Evolutionary conservation across 1,140 invertebrate genomes (phyloP), one percentile per base, ranked within the genome.

Genomic region (Trichomalopsis sarcophagae): DNA sequence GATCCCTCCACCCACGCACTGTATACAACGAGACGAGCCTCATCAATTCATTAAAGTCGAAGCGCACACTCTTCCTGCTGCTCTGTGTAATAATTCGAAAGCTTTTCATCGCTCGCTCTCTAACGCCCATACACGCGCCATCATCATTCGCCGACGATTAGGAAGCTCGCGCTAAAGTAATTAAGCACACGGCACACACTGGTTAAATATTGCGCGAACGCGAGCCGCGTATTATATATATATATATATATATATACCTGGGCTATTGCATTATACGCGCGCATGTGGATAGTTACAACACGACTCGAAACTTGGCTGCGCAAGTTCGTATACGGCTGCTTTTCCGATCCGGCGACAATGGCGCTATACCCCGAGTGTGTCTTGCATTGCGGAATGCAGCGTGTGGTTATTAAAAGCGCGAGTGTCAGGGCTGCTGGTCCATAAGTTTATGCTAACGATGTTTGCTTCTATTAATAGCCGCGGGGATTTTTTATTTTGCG

Each of bases 91-190:
- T 71, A 71, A 27, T 27, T 36, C 71, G 33, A 44, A 17, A 75
- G 27, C 73, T 75, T 44, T 36, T 40, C 33, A 36, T 6, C 73
- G 30, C 33, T 2, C 6, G 9, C 17, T 14, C 11, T n/a, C 50
- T 55, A 47, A 36, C 13, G 4, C 50, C 13, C 5, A 17, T 1
- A 50, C 0, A 4, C 2, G 47, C n/a, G 7, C 17, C 5, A 9
- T 44, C 7, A 78, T 50, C 83, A 68, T 84, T 84, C 68, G 47
- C 2, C 62, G 13, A 11, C 77, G 77, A 84, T 84, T 80, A 80
- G 77, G 44, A 80, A 30, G 27, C 17, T 17, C n/a, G 10, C 68
- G 77, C 69, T 80, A 84, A 84, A 80, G 77, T 66, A 80, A 80
- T 84, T 84, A 84, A 83, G 27, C 17, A 17, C 81, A 21, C 44